Evolutionary conservation across 2,797 vertebrate genomes (phyloP), one percentile per base, ranked within the genome.

Genomic region (Lithobates pipiens): DNA sequence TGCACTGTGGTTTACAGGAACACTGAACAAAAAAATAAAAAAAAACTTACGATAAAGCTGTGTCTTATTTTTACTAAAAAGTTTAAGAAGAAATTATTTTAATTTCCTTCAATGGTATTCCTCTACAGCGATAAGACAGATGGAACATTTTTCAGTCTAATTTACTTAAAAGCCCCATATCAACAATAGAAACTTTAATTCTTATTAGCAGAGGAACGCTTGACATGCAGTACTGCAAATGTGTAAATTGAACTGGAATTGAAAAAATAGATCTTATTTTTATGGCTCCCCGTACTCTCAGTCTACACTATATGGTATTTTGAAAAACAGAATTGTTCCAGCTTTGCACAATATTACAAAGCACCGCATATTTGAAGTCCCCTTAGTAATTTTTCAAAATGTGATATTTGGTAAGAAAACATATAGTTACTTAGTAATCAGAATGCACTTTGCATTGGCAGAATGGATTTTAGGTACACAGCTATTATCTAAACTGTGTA

Each of bases 191-290:
- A 81, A 81, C 65, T 86, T 76, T 85, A 80, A 85, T 80, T 85
- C 77, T 80, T 86, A 86, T 86, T 86, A 81, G 78, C 78, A 82
- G 21, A 86, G 65, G 73, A 77, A 86, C 73, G 81, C 84, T 86
- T 82, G 78, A 86, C 84, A 81, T 77, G 73, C 73, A 76, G 78
- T 44, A 67, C 78, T 86, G 84, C 25, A 85, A 81, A 86, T 81
- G 78, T 77, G 84, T 81, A 82, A 81, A 81, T 77, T 81, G 73
- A 76, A 72, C 29, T 71, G 65, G 36, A 86, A 76, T 82, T 76
- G 78, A 81, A 86, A 69, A 76, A 80, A 86, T 86, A 81, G 73
- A 86, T 86, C 78, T 81, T 86, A 73, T 85, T 86, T 81, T 81
- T 80, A 81, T 86, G 34, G 65, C 67, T 86, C 78, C 73, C 78